Evolutionary conservation across 2,888 invertebrate species (phyloP).

Genomic region (Drosophila paramelanica): DNA sequence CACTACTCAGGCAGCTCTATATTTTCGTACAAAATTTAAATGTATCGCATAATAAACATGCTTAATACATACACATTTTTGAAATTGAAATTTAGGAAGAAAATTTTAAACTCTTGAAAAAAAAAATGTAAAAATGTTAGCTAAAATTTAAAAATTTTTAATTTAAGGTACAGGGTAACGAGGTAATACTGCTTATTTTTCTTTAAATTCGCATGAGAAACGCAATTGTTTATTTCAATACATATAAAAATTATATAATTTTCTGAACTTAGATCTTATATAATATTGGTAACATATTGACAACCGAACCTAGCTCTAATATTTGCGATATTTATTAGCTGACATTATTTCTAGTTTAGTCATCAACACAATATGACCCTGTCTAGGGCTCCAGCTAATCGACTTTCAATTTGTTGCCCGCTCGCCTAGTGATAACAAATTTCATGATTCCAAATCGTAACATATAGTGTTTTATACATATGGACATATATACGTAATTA

Average conservation of each 20-base stretch:
- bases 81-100: neutral
- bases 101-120: no score
- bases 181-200: no score
- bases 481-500: constrained; percentile 1
- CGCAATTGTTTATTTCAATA: no score
- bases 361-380: constrained; percentile 17
- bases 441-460: constrained; percentile 6
- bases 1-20: neutral
- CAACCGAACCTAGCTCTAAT: neutral
- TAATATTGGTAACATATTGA: neutral
- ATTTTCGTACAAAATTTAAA: no score
- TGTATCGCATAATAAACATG: no score
- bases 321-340: constrained; percentile 1
- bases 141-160: no score
- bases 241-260: no score
- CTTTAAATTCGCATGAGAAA: no score
- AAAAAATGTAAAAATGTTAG: no score
- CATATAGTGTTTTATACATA: neutral
- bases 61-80: no score
- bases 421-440: constrained; percentile 35
- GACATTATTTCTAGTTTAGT: constrained; percentile 1
- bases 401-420: constrained; percentile 24
- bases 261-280: no score
- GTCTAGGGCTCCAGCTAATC: constrained; percentile 30
- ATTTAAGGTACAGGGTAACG: no score